phyloP scores from a whole-genome alignment of 2,113 vertebrate species.

The Brienomyrus longianalis region DNA sequence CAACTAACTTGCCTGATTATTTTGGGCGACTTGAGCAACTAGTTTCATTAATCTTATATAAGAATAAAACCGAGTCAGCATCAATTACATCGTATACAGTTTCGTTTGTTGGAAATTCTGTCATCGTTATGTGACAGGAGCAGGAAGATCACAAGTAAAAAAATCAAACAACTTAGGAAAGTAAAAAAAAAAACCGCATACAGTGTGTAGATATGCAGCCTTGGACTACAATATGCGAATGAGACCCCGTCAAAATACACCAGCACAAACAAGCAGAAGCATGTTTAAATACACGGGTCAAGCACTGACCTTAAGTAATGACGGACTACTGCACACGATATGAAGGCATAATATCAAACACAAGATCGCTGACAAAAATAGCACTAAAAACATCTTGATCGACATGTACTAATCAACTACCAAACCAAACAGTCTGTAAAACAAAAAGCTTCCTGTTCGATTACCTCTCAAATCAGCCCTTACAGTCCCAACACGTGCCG shows the following conservation, averaged over 20 bases:
- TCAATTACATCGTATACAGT: background rate
- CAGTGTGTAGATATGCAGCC: background rate
- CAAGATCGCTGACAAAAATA: background rate
- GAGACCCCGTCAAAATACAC: background rate
- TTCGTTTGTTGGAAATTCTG: background rate
- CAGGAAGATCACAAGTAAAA: background rate
- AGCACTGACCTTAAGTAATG: background rate
- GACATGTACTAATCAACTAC: background rate
- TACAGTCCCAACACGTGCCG: background rate
- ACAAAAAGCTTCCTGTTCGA: background rate
- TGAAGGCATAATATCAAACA: background rate
- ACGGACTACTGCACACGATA: background rate
- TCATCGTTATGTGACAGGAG: background rate
- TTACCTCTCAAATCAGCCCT: slow-evolving; percentile 47
- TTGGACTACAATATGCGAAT: background rate
- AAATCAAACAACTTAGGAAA: background rate
- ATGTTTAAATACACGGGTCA: background rate
- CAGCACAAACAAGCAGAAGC: background rate
- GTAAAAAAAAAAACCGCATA: background rate
- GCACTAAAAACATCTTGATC: slow-evolving; percentile 30
- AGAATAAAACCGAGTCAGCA: background rate
- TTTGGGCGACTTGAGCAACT: background rate
- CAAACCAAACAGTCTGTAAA: background rate
- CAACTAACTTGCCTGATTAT: background rate
- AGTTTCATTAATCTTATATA: background rate